Evolutionary conservation across 2,113 vertebrate species (phyloP), one percentile per base, ranked within the genome.

Genomic region (Rostratula benghalensis): DNA sequence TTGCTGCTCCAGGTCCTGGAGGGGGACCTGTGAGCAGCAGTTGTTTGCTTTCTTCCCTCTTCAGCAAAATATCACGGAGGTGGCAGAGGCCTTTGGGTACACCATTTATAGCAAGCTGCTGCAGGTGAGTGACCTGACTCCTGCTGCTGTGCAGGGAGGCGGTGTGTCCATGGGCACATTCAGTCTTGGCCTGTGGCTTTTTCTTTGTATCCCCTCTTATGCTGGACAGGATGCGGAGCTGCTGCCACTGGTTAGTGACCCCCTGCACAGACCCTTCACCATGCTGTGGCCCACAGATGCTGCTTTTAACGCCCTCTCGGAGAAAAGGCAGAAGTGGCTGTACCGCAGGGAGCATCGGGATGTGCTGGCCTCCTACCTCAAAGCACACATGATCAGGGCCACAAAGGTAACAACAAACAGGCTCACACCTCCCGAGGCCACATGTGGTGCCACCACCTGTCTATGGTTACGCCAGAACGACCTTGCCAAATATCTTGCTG

Each of bases 261-360:
- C 24, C 3, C 18, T 86, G 76, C 98, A 99, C 9, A 98, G 98
- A 82, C 99, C 99, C 8, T 97, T 99, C 97, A 99, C 99, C 24
- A 98, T 99, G 97, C 98, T 99, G 94, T 99, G 99, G 99, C 99
- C 99, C 45, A 99, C 98, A 19, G 98, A 99, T 71, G 25, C 97
- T 3, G 98, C 98, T 0, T 98, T 99, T 53, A 83, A 56, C 5
- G 95, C 98, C 41, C 97, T 99, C 83, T 93, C 99, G 0, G 95
- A 97, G 6, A 98, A 97, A 11, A 97, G 96, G 57, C 98, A 98
- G 94, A 97, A 65, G 89, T 99, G 99, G 99, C 98, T 99, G 39
- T 98, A 98, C 97, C 98, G 94, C 35, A 97, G 98, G 9, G 98
- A 99, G 64, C 98, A 99, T 92, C 98, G 93, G 14, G 98, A 98